Evolutionary conservation across 2,888 invertebrate genomes (phyloP).

Genomic region (Himalopsyche japonica): DNA sequence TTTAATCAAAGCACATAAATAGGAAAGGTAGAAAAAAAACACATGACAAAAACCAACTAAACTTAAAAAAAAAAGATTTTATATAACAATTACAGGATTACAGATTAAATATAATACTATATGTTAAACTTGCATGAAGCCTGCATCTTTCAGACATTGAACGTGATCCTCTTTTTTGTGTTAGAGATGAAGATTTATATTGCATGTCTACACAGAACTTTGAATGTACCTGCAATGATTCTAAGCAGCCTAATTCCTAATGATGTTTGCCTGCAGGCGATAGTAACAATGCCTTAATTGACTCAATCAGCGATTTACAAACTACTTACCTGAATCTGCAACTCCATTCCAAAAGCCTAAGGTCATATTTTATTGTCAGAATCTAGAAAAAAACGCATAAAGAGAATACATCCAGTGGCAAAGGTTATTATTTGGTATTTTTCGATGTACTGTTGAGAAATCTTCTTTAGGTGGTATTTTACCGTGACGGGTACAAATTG

Average conservation of each 20-base stretch:
- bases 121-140: too few species aligned
- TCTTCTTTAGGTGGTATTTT: too few species aligned
- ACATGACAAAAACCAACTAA: too few species aligned
- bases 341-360: neutral
- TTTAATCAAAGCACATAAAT: too few species aligned
- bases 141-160: too few species aligned
- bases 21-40: too few species aligned
- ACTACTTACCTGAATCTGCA: neutral
- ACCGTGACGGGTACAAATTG: too few species aligned
- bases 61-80: too few species aligned
- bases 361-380: neutral
- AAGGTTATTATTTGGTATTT: neutral
- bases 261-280: neutral
- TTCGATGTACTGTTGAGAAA: too few species aligned
- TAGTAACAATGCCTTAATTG: neutral
- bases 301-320: neutral
- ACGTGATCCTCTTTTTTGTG: too few species aligned
- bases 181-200: neutral
- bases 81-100: too few species aligned
- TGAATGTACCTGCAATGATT: neutral
- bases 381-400: neutral
- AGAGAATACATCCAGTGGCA: neutral
- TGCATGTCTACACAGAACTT: neutral
- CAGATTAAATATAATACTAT: too few species aligned
- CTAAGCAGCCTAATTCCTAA: neutral